phyloP scores from a whole-genome alignment of 2,888 invertebrate species.

The Cataglyphis altisquamis region DNA sequence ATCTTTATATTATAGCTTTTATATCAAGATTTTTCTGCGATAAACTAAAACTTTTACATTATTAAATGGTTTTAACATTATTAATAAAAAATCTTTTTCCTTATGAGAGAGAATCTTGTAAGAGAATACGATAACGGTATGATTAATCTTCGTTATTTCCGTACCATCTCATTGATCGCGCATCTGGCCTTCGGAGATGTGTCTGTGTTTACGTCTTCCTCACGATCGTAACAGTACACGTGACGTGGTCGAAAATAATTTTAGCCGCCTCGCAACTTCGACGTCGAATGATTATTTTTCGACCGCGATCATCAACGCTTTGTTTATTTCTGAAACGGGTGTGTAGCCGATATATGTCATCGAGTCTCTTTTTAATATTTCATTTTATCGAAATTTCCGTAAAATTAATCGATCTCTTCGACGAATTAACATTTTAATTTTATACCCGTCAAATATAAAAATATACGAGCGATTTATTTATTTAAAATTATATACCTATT shows the following conservation, averaged over 20 bases:
- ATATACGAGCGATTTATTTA: not conserved
- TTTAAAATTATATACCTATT: not conserved
- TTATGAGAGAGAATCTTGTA: not conserved
- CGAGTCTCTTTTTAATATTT: conserved; percentile 14
- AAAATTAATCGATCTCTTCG: not conserved
- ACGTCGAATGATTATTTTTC: conserved; percentile 47
- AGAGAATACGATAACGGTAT: not conserved
- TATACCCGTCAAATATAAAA: not conserved
- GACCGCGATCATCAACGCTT: conserved; percentile 19
- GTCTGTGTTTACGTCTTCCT: conserved; percentile 63
- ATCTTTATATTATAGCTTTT: not conserved
- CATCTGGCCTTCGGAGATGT: conserved; percentile 60
- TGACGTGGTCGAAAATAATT: conserved; percentile 65
- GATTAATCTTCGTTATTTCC: not conserved
- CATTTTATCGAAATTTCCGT: not conserved
- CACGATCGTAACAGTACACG: conserved; percentile 20
- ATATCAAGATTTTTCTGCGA: not conserved
- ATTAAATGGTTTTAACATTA: not conserved
- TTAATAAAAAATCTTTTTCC: not conserved
- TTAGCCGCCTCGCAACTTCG: conserved; percentile 21
- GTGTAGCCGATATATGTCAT: not conserved
- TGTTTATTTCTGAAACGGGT: conserved; percentile 4
- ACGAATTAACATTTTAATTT: not conserved
- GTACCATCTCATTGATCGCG: conserved; percentile 17
- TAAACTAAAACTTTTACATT: not conserved